These are phyloP conservation scores for Mastomys coucha DNA, from an alignment of 2,113 vertebrate genomes.

Conservation along the genomic window DNA sequence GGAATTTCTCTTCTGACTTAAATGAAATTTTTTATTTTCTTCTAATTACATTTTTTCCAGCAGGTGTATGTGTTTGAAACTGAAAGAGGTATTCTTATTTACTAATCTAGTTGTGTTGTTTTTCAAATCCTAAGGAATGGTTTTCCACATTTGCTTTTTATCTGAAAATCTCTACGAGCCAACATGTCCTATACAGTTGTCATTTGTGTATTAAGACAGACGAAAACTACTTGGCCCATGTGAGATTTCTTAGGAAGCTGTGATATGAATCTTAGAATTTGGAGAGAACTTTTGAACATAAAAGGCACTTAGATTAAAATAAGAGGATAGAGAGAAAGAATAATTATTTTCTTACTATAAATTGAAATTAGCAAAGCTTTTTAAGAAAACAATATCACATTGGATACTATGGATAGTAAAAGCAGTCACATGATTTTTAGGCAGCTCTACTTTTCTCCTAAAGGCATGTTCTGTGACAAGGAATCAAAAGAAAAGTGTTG, in stretches of 20 bases:
- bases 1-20: neutral
- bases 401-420: conserved; percentile 38
- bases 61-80: neutral
- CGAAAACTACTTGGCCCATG: neutral
- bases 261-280: neutral
- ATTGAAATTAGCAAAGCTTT: conserved; percentile 52
- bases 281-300: neutral
- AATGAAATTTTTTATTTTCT: neutral
- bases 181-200: neutral
- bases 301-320: conserved; percentile 35
- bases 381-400: conserved; percentile 60
- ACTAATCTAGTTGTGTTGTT: neutral
- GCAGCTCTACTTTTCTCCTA: conserved; percentile 38
- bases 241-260: neutral
- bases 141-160: neutral
- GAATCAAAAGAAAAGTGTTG: neutral
- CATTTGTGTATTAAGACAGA: conserved; percentile 17
- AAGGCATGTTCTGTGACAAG: neutral
- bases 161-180: neutral
- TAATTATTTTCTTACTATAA: conserved; percentile 5
- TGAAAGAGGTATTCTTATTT: neutral
- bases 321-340: neutral
- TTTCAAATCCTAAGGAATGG: neutral
- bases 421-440: conserved; percentile 54
- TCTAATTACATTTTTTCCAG: neutral